Evolutionary conservation across 2,113 vertebrate species (phyloP).

Genomic region (Ailurus styani): DNA sequence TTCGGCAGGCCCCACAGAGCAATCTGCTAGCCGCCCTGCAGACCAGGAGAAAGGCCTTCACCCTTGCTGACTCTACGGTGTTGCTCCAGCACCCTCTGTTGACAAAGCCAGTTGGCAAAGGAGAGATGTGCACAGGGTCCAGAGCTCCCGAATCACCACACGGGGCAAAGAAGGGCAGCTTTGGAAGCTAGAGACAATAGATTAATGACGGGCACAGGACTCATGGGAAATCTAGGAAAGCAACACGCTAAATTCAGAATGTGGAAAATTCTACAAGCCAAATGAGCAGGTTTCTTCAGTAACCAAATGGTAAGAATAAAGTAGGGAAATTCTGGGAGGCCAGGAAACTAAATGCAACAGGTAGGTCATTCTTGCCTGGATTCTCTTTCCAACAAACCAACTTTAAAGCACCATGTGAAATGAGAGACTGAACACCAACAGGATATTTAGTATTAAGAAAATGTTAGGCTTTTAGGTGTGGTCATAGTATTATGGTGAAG

Average conservation of each 20-base stretch:
- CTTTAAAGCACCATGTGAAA: not conserved
- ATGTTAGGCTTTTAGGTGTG: not conserved
- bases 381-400: not conserved
- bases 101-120: not conserved
- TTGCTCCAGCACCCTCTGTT: not conserved
- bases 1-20: too few species aligned
- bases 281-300: not conserved
- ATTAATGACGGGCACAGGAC: not conserved
- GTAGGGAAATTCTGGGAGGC: not conserved
- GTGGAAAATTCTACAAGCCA: not conserved
- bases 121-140: not conserved
- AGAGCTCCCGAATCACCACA: not conserved
- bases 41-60: not conserved
- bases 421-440: not conserved
- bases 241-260: not conserved
- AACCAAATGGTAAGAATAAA: not conserved
- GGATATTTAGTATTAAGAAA: not conserved
- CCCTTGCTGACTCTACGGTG: not conserved
- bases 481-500: not conserved
- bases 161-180: not conserved
- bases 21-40: rapidly evolving
- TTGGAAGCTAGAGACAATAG: not conserved
- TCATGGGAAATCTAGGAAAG: not conserved
- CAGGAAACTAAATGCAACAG: not conserved
- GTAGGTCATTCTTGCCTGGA: not conserved